A percentile compares a stretch with the other conserved stretches of the same genome.
Conservation (phyloP, 2,113 vertebrate genomes). For the Fulica atra region DNA sequence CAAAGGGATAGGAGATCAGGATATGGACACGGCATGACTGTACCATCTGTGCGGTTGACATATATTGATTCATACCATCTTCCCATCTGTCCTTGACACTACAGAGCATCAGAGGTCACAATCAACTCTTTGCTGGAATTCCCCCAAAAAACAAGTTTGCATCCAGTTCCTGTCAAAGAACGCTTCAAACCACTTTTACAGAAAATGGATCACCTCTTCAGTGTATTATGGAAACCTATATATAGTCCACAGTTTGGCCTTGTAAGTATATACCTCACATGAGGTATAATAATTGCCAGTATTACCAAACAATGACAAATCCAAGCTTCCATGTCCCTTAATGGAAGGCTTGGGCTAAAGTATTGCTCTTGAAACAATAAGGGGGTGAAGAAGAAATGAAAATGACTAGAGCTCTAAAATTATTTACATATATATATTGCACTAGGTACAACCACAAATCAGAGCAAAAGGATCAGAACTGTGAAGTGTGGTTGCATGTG, state of each 20-base stretch:
- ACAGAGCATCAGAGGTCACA: conserved; percentile 73
- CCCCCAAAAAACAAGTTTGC: conserved; percentile 64
- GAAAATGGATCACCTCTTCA: conserved; percentile 45
- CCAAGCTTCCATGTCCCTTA: not conserved
- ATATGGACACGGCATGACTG: conserved; percentile 78
- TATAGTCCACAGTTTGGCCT: not conserved
- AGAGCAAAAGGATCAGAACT: conserved; percentile 17
- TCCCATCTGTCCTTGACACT: conserved; percentile 83
- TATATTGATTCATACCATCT: conserved; percentile 81
- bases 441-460: not conserved
- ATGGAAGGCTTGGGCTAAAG: not conserved
- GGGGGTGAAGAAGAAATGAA: not conserved
- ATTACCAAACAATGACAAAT: not conserved
- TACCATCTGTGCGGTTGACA: conserved; percentile 82
- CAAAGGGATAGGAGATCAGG: conserved; percentile 73
- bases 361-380: not conserved
- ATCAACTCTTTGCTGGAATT: conserved; percentile 75
- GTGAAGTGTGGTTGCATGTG: not conserved
- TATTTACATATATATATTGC: not conserved
- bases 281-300: not conserved
- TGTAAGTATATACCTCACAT: not conserved
- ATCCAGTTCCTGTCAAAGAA: conserved; percentile 41
- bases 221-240: not conserved
- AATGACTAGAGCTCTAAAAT: conserved; percentile 13
- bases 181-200: conserved; percentile 6